A percentile compares a stretch with the other conserved stretches of the same genome.
These are phyloP conservation scores for Folsomia manolachei DNA, from an alignment of 2,888 invertebrate species.

Conservation along the genomic window DNA sequence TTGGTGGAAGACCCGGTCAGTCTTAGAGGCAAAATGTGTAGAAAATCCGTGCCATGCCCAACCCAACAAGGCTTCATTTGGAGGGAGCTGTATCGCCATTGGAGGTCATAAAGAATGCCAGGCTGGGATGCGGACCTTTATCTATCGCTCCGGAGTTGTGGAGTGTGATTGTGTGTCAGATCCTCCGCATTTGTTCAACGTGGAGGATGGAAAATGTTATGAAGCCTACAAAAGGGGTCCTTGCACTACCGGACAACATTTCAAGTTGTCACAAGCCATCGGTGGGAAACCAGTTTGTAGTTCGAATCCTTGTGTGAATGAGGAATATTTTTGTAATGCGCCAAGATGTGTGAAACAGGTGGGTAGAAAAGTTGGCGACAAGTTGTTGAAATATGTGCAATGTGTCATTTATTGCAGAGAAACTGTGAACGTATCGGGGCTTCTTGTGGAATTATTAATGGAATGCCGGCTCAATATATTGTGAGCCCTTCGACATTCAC, in stretches of 20 bases:
- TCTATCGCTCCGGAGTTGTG: constrained; percentile 32
- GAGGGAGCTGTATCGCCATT: constrained; percentile 3
- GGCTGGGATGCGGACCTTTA: constrained; percentile 30
- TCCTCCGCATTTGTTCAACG: constrained; percentile 28
- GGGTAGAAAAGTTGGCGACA: not conserved
- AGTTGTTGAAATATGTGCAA: not conserved
- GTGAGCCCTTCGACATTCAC: constrained; percentile 20
- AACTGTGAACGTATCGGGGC: constrained; percentile 20
- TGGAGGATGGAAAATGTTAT: constrained; percentile 37
- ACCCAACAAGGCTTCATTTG: constrained; percentile 14
- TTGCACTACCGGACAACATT: constrained; percentile 30
- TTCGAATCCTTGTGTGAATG: constrained; percentile 32
- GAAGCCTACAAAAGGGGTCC: constrained; percentile 35
- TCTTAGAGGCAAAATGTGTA: constrained; percentile 28
- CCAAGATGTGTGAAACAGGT: constrained; percentile 33
- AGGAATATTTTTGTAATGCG: constrained; percentile 38
- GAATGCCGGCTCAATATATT: not conserved
- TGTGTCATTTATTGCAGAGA: constrained; percentile 20
- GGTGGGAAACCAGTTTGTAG: constrained; percentile 29
- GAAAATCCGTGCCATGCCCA: constrained; percentile 20
- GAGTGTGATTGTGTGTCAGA: constrained; percentile 46
- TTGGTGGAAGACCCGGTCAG: constrained; percentile 38
- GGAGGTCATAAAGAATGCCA: constrained; percentile 23
- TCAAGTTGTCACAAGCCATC: constrained; percentile 3
- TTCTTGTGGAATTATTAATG: constrained; percentile 19